Conservation (phyloP, 1,140 invertebrate species). For the Pseudomyrmex dendroicus region DNA sequence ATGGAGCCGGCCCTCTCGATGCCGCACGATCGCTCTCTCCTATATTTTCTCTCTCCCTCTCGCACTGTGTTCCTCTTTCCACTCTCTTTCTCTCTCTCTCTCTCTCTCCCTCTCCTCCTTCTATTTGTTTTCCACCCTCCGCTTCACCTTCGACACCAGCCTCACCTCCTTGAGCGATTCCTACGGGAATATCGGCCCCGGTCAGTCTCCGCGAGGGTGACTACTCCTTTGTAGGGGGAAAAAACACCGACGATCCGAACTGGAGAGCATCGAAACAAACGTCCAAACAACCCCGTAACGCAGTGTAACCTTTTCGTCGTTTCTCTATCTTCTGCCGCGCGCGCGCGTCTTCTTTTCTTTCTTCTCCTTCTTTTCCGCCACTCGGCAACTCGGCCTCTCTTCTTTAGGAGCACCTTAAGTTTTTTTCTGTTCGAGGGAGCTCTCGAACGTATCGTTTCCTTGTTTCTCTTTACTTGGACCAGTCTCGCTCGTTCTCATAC, state of each 20-base stretch:
- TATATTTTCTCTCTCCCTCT: slow-evolving; percentile 39
- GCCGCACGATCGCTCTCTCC: slow-evolving; percentile 60
- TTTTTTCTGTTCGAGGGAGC: slow-evolving; percentile 58
- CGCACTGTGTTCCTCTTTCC: background rate
- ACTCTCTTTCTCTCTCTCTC: slow-evolving; percentile 35
- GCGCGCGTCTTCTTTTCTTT: slow-evolving; percentile 8
- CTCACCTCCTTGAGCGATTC: slow-evolving; percentile 31
- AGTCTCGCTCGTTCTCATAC: slow-evolving; percentile 67
- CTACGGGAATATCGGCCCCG: slow-evolving; percentile 43
- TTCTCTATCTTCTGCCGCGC: slow-evolving; percentile 26
- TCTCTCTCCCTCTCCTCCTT: slow-evolving; percentile 35
- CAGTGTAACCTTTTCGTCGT: slow-evolving; percentile 35
- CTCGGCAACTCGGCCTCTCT: slow-evolving; percentile 22
- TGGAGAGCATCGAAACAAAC: slow-evolving; percentile 56
- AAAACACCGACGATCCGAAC: slow-evolving; percentile 60
- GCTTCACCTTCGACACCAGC: slow-evolving; percentile 2
- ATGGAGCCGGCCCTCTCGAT: slow-evolving; percentile 76
- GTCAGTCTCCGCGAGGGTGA: slow-evolving; percentile 44
- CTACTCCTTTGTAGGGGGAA: slow-evolving; percentile 41
- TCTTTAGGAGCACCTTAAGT: slow-evolving; percentile 43
- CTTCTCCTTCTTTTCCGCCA: slow-evolving; percentile 42
- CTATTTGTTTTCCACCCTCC: background rate
- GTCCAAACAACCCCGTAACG: slow-evolving; percentile 49
- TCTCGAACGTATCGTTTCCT: slow-evolving; percentile 58
- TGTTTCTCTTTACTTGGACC: slow-evolving; percentile 55